Conservation (phyloP, 1,140 invertebrate genomes). For the Atta texana region DNA sequence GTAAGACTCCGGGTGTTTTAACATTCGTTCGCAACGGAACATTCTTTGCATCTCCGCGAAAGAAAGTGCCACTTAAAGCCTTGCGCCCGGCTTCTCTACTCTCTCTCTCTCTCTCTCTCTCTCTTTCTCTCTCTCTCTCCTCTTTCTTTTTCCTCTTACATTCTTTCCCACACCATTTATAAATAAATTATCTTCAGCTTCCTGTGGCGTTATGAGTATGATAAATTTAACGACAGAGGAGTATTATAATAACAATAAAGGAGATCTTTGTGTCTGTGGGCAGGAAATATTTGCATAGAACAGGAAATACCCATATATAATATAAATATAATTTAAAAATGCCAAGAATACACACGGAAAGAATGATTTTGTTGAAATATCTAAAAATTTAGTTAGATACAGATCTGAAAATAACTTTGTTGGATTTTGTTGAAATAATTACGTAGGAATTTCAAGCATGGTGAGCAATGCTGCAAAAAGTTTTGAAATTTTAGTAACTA, state of each 20-base stretch:
- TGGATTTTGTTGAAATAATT: too few relatives aligned
- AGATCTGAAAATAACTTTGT: too few relatives aligned
- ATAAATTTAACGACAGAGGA: conserved; percentile 19
- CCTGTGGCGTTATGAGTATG: not conserved
- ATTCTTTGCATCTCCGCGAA: conserved; percentile 26
- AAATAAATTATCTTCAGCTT: conserved; percentile 52
- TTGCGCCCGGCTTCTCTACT: not conserved
- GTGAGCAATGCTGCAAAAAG: too few relatives aligned
- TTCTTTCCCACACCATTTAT: not conserved
- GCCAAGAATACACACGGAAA: not conserved
- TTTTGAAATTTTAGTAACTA: too few relatives aligned
- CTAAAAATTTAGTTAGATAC: too few relatives aligned
- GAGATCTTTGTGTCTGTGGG: not conserved
- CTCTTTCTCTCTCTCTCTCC: not conserved
- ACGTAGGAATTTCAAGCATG: too few relatives aligned
- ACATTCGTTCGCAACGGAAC: conserved; percentile 43
- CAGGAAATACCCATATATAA: not conserved
- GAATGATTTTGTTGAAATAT: too few relatives aligned
- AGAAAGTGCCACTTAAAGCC: conserved; percentile 45
- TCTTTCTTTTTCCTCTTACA: not conserved
- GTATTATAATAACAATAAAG: conserved; percentile 4
- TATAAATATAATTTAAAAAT: not conserved
- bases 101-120: not conserved
- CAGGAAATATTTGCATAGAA: not conserved
- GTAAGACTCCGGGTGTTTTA: conserved; percentile 38